Evolutionary conservation across 2,797 vertebrate genomes (phyloP).

Genomic region (Onychomys leucogaster): DNA sequence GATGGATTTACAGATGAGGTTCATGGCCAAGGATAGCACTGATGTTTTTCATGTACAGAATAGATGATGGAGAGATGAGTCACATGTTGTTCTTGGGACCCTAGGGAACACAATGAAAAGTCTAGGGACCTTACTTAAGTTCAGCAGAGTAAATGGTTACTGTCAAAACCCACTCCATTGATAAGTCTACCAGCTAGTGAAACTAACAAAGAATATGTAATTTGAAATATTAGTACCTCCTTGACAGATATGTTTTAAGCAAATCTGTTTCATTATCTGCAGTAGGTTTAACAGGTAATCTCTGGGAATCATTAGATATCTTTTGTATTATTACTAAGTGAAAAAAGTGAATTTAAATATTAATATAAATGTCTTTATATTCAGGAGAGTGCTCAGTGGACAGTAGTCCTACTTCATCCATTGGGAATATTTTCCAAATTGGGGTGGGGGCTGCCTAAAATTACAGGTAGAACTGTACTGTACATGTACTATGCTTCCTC

Average conservation of each 20-base stretch:
- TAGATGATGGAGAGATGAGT: neutral
- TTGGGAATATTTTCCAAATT: neutral
- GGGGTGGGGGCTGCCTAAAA: neutral
- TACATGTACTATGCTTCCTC: neutral
- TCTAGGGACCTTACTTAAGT: neutral
- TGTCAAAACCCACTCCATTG: neutral
- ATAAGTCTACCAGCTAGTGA: neutral
- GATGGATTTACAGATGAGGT: neutral
- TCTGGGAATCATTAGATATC: neutral
- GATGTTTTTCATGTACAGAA: neutral
- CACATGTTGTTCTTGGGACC: neutral
- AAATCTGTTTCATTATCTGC: neutral
- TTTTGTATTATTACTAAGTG: slow-evolving; percentile 8
- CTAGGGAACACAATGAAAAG: neutral
- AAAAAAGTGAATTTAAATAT: slow-evolving; percentile 2
- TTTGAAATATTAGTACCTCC: neutral
- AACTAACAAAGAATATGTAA: neutral
- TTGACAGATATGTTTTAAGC: neutral
- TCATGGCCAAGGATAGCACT: neutral
- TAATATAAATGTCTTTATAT: slow-evolving; percentile 32
- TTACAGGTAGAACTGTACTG: neutral
- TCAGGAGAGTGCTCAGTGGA: neutral
- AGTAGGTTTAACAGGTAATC: neutral
- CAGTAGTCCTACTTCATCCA: neutral
- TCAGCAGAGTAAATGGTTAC: neutral